phyloP scores from a whole-genome alignment of 2,888 invertebrate species.

The Pristionchus exspectatus region DNA sequence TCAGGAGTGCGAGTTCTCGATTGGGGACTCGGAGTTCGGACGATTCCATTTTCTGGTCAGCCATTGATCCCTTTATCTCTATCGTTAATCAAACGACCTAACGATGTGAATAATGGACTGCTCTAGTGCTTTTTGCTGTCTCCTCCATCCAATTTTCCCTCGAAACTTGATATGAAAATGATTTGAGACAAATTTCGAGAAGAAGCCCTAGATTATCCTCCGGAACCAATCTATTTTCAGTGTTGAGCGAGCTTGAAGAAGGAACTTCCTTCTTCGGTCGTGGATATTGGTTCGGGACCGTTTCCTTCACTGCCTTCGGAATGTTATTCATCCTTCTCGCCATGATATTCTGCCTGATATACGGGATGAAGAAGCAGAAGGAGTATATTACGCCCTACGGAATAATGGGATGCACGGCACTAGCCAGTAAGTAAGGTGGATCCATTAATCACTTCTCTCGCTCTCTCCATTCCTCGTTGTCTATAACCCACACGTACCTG shows the following conservation, averaged over 20 bases:
- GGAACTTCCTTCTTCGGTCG: constrained; percentile 52
- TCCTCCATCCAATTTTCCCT: background rate
- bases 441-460: no score
- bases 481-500: no score
- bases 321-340: constrained; percentile 54
- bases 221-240: constrained; percentile 18
- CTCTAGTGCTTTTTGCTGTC: background rate
- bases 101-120: background rate
- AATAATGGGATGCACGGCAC: constrained; percentile 44
- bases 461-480: no score
- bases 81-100: background rate
- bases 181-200: background rate
- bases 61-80: background rate
- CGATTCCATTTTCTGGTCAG: constrained; percentile 47
- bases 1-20: constrained; percentile 52
- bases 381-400: constrained; percentile 33
- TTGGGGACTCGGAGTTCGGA: constrained; percentile 53
- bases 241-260: constrained; percentile 47
- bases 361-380: constrained; percentile 49
- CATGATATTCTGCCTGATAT: constrained; percentile 37
- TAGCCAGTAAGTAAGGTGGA: constrained; percentile 40
- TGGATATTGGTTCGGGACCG: constrained; percentile 54
- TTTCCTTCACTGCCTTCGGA: constrained; percentile 45
- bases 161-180: background rate
- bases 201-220: background rate